phyloP scores from a whole-genome alignment of 2,888 invertebrate species.

The Drosophila subsilvestris region DNA sequence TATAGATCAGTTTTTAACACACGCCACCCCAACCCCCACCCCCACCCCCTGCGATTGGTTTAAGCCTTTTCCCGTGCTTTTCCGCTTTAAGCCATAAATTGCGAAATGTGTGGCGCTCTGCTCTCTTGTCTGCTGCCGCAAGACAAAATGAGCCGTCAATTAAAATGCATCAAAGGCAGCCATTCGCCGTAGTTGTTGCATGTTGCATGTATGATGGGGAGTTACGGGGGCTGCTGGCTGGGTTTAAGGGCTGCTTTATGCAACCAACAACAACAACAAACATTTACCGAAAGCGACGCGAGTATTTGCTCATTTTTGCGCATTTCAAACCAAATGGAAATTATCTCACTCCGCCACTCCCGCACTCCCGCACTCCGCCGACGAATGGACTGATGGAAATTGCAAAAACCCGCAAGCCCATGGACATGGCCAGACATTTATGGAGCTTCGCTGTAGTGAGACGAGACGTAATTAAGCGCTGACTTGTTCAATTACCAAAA shows the following conservation, averaged over 20 bases:
- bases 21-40: not conserved
- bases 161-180: constrained; percentile 58
- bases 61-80: constrained; percentile 36
- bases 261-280: constrained; percentile 30
- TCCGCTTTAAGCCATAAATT: constrained; percentile 52
- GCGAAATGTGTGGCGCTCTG: constrained; percentile 20
- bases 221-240: not conserved
- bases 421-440: constrained; percentile 59
- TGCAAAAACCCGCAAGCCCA: constrained; percentile 19
- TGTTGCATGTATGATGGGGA: no score
- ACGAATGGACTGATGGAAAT: constrained; percentile 20
- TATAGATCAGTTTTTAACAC: constrained; percentile 67
- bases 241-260: not conserved
- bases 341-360: constrained; percentile 14
- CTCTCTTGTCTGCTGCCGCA: not conserved
- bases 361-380: no score
- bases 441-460: constrained; percentile 64
- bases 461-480: constrained; percentile 74
- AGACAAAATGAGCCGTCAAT: constrained; percentile 71
- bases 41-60: constrained; percentile 21
- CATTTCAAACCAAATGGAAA: constrained; percentile 56
- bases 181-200: not conserved
- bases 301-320: constrained; percentile 76
- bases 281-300: constrained; percentile 60
- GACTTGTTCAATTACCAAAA: constrained; percentile 81